Base-by-base conservation (phyloP, 2,113 vertebrate genomes). In the Acrocephalus arundinaceus region DNA sequence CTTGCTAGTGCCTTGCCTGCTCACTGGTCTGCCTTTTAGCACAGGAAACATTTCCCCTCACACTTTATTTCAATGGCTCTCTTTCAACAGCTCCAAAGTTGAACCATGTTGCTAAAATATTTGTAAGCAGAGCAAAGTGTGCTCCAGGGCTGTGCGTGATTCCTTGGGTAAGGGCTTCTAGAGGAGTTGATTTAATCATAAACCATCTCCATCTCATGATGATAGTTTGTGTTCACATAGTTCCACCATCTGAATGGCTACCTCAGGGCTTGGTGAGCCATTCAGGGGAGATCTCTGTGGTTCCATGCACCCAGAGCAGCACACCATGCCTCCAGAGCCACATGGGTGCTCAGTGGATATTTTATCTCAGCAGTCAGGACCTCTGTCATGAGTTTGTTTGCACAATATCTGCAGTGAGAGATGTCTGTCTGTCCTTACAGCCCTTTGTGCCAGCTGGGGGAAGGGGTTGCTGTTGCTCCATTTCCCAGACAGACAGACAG, bases 11-110 rank as follows among this genome's bases (percentile, higher is more conserved):
- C 70, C 71, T 87, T 72, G 59, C 70, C 66, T 51, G 77, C 67
- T 66, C 71, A 22, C 78, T 66, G 73, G 58, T 73, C 84, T 85
- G 73, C 41, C 41, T 82, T 82, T 87, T 76, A 93, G 67, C 77
- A 80, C 74, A 91, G 70, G 89, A 94, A 92, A 87, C 2, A 3
- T 11, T 72, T 37, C 37, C 74, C 46, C 45, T n/a, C 49, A 76
- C 49, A 25, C 73, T 81, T 82, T 16, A 65, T 86, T 95, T 61
- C 63, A 68, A 57, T n/a, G 37, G n/a, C 67, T 76, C 15, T 61
- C 86, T 91, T 94, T 92, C 89, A 74, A 35, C 91, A 89, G 68
- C 84, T 72, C 71, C 39, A 1, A 84, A 77, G 88, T 49, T 62
- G 46, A 33, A 27, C 2, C 10, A 61, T 3, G 48, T 28, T 2